phyloP scores from a whole-genome alignment of 2,113 vertebrate species.

The Ammodytes dubius region DNA sequence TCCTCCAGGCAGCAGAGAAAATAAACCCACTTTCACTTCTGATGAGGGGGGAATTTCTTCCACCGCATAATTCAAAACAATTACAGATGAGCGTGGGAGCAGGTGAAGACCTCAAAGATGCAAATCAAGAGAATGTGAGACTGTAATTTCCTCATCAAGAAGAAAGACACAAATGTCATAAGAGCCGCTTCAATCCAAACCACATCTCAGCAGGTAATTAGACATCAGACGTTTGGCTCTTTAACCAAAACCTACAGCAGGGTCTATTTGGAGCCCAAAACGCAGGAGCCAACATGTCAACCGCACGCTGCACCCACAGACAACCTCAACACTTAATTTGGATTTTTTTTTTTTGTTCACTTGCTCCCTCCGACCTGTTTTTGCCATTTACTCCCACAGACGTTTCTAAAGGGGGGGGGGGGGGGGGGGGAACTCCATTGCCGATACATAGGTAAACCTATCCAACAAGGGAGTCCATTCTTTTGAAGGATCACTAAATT shows the following conservation, averaged over 20 bases:
- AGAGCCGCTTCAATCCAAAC: conserved; percentile 70
- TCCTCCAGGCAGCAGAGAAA: conserved; percentile 64
- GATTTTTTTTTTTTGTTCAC: conserved; percentile 49
- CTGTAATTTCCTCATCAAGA: conserved; percentile 80
- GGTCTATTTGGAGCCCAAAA: conserved; percentile 40
- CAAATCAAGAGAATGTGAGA: conserved; percentile 68
- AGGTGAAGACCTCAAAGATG: conserved; percentile 75
- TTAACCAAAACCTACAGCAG: conserved; percentile 51
- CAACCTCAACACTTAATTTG: conserved; percentile 57
- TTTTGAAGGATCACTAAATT: conserved; percentile 81
- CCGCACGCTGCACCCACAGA: conserved; percentile 50
- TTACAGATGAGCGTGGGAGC: conserved; percentile 33
- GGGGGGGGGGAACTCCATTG: conserved; percentile 46
- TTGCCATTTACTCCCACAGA: conserved; percentile 69
- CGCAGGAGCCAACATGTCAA: conserved; percentile 71
- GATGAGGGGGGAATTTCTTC: conserved; percentile 58
- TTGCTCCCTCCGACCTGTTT: conserved; percentile 69
- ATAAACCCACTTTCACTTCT: conserved; percentile 57
- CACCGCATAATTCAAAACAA: conserved; percentile 55
- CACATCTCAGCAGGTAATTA: conserved; percentile 79
- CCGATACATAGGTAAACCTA: conserved; percentile 74
- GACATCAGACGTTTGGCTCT: conserved; percentile 55
- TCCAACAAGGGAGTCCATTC: conserved; percentile 82
- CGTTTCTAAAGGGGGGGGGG: conserved; percentile 56
- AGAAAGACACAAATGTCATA: conserved; percentile 64